Evolutionary conservation across 2,888 invertebrate species (phyloP), one percentile per base, ranked within the genome.

Genomic region (Zelleria hepariella): DNA sequence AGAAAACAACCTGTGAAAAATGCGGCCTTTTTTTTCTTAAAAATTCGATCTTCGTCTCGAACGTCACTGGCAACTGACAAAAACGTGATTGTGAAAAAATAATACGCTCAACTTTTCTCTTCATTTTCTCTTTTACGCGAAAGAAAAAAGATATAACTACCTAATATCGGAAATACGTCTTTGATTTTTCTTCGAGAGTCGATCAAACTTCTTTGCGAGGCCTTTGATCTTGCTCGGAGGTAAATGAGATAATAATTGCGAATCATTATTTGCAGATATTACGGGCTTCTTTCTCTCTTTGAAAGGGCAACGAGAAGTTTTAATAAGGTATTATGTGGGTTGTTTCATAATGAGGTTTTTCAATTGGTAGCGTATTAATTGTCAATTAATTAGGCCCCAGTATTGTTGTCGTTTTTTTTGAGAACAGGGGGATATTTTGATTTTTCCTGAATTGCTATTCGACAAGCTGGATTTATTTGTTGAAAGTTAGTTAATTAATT

Each of bases 201-300:
- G 80, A 84, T 85, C 82, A 82, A 79, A 80, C 75, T 76, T 78
- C 75, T 72, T 67, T 69, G 67, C 68, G 63, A 60, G 15, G 67
- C 71, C 77, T 82, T 83, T 82, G 82, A 82, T 71, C 72, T 65
- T 64, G 10, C 65, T 65, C 65, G 75, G 68, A 70, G 72, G 73
- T 71, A 79, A 84, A 82, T 79, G 77, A 79, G 77, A 82, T 79
- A 74, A 79, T 83, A 83, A 85, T 86, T 81, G 78, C 74, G 32
- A 72, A 71, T 63, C 64, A 82, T 85, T 85, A 83, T 80, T 80
- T 73, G 68, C 70, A 65, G 74, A 73, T 72, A 70, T 23, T 42
- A 42, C 32, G 61, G 73, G 74, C 74, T 77, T 79, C 79, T n/a
- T n/a, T n/a, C n/a, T n/a, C n/a, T 18, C 74, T 77, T 80, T 78